These are phyloP conservation scores for Pecten maximus DNA, from an alignment of 2,888 invertebrate species.

Conservation along the genomic window DNA sequence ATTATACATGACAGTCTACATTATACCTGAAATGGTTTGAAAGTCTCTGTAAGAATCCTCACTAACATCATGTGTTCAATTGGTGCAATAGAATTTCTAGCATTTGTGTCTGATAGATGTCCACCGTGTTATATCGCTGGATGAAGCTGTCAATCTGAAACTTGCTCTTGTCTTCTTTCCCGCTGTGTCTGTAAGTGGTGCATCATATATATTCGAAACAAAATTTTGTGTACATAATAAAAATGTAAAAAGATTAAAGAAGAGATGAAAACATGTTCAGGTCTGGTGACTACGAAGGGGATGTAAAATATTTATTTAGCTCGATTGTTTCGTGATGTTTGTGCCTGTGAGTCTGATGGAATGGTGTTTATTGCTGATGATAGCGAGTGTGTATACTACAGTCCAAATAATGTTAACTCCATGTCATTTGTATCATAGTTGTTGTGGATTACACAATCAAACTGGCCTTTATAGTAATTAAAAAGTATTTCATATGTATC, in stretches of 20 bases:
- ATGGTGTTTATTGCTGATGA: not conserved
- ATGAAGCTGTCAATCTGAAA: not conserved
- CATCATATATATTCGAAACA: not conserved
- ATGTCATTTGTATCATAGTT: too few relatives aligned
- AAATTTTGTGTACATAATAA: not conserved
- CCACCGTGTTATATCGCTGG: not conserved
- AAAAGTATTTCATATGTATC: not conserved
- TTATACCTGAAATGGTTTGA: not conserved
- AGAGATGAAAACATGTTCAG: not conserved
- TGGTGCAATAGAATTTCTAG: not conserved
- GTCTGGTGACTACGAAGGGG: not conserved
- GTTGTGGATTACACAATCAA: not conserved
- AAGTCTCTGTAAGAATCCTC: not conserved
- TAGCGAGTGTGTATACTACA: not conserved
- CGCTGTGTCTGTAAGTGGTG: not conserved
- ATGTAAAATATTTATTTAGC: not conserved
- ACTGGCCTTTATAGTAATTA: not conserved
- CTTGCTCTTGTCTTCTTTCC: not conserved
- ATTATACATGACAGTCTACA: too few relatives aligned
- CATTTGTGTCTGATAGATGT: not conserved
- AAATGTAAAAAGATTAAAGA: not conserved
- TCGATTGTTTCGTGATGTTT: not conserved
- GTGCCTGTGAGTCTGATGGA: not conserved
- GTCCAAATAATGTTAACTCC: too few relatives aligned
- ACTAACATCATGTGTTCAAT: not conserved